Conservation (phyloP, 2,888 invertebrate genomes). For the Sepioteuthis lessoniana region DNA sequence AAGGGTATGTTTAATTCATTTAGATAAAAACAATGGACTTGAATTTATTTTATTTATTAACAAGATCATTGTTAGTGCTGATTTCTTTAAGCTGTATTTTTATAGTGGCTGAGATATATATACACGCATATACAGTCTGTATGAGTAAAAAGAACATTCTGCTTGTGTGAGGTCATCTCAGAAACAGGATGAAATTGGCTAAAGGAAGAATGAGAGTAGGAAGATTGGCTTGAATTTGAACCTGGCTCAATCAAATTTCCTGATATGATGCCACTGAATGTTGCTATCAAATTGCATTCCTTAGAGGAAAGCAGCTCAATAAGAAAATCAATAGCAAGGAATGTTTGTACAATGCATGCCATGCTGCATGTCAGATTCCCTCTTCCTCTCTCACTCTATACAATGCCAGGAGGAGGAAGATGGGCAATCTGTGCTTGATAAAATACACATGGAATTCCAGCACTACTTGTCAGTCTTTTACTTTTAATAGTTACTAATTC, state of each 20-base stretch:
- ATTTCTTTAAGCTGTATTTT: too few relatives aligned
- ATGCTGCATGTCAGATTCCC: not conserved
- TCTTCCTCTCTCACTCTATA: not conserved
- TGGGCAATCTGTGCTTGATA: not conserved
- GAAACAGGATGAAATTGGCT: not conserved
- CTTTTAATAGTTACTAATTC: not conserved
- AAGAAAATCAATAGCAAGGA: not conserved
- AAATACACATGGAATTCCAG: not conserved
- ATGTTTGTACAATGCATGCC: slow-evolving; percentile 6
- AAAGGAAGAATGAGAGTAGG: not conserved
- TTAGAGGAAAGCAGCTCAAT: not conserved
- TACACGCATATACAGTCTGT: not conserved
- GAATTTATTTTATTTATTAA: too few relatives aligned
- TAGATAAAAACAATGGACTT: too few relatives aligned
- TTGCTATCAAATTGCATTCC: not conserved
- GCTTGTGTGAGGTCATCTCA: not conserved
- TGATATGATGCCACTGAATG: not conserved
- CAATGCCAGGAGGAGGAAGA: not conserved
- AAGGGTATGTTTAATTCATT: too few relatives aligned
- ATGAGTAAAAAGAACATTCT: not conserved
- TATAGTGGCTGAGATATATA: too few relatives aligned
- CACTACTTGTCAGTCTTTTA: not conserved
- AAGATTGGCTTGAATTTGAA: not conserved
- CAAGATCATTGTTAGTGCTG: too few relatives aligned
- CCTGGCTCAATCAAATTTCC: not conserved